Evolutionary conservation across 1,140 invertebrate genomes (phyloP).

Genomic region (Drosophila auraria): DNA sequence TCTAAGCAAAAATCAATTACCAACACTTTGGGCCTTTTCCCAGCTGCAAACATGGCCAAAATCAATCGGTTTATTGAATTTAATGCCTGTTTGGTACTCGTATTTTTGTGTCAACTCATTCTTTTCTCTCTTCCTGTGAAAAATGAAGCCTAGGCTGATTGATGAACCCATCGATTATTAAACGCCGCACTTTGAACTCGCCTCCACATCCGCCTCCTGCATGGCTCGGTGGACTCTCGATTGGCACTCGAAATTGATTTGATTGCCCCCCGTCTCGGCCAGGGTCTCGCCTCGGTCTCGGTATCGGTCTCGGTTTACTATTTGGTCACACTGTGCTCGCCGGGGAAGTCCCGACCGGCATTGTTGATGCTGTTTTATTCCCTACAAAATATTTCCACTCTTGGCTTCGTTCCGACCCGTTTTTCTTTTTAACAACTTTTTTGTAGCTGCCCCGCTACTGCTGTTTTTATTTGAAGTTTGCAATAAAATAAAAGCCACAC

Average conservation of each 20-base stretch:
- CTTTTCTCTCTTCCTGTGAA: conserved; percentile 6
- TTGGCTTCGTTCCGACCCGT: conserved; percentile 11
- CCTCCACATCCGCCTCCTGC: not conserved
- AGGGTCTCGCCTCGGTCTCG: not conserved
- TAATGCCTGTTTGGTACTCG: conserved; percentile 5
- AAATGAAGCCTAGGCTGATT: conserved; percentile 42
- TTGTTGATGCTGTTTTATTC: conserved; percentile 38
- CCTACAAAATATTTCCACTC: conserved; percentile 39
- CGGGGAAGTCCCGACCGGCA: not conserved
- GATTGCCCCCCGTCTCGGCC: conserved; percentile 17
- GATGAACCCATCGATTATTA: conserved; percentile 51
- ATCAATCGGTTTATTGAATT: conserved; percentile 43
- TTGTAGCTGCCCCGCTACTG: conserved; percentile 14
- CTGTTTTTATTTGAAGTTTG: conserved; percentile 61
- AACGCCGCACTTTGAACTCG: conserved; percentile 19
- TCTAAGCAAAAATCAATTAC: not conserved
- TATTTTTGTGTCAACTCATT: conserved; percentile 41
- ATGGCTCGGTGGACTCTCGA: conserved; percentile 43
- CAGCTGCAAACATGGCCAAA: not conserved
- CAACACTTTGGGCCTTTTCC: not conserved
- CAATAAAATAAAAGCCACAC: conserved; percentile 66
- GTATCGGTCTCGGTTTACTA: conserved; percentile 8
- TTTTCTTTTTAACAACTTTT: conserved; percentile 54
- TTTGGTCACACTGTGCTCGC: conserved; percentile 1
- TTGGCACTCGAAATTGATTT: conserved; percentile 33